These are phyloP conservation scores for Diplosoma virens DNA, from an alignment of 23 tunicate genomes.

Conservation along the genomic window DNA sequence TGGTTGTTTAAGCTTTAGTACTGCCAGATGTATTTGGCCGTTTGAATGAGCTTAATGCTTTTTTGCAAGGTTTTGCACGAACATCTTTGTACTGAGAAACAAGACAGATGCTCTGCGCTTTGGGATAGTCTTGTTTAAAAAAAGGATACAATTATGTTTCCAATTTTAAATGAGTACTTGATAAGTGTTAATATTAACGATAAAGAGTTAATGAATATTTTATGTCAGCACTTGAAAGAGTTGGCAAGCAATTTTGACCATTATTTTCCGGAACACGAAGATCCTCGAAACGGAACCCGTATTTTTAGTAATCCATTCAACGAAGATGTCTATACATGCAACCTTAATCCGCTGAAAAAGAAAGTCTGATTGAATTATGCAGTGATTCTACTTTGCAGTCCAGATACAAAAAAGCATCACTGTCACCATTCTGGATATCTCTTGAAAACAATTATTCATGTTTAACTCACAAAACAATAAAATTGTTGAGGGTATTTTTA, in stretches of 20 bases:
- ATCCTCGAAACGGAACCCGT: not conserved
- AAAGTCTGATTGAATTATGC: not conserved
- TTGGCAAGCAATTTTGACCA: not conserved
- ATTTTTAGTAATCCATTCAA: not conserved
- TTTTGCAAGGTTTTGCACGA: not conserved
- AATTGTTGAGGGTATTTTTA: not conserved
- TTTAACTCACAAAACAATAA: not conserved
- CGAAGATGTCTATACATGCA: constrained; percentile 17
- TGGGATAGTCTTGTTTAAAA: too few species aligned
- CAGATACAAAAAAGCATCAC: not conserved
- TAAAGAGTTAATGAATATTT: not conserved
- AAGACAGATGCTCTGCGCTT: too few species aligned
- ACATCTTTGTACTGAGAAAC: too few species aligned
- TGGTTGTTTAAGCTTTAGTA: not conserved
- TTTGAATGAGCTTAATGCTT: not conserved
- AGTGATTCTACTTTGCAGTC: not conserved
- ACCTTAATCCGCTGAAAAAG: not conserved
- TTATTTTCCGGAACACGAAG: not conserved
- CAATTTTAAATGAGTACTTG: not conserved
- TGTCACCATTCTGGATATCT: constrained; percentile 11
- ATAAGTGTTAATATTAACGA: not conserved
- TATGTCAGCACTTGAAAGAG: constrained; percentile 13
- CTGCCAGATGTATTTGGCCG: not conserved
- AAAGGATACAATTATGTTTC: not conserved
- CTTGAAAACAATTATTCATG: not conserved